phyloP scores from a whole-genome alignment of 2,888 invertebrate genomes.

The Cerastis rubricosa region DNA sequence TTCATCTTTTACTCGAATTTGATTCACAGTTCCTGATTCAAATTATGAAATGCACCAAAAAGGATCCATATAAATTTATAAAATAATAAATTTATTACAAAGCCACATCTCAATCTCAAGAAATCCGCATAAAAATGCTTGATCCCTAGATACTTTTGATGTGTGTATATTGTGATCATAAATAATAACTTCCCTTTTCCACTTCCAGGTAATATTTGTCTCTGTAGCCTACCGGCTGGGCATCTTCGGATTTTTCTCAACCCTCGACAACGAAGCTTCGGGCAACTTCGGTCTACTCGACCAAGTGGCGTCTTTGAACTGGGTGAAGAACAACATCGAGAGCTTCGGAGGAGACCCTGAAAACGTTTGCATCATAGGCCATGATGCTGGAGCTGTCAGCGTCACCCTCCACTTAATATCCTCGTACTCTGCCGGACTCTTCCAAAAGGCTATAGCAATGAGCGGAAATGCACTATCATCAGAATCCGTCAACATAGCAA shows the following conservation, averaged over 20 bases:
- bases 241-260: slow-evolving; percentile 96
- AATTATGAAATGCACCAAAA: too few species aligned
- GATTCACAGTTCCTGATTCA: too few species aligned
- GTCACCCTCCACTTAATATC: slow-evolving; percentile 94
- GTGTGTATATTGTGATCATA: neutral
- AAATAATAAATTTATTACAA: too few species aligned
- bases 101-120: too few species aligned
- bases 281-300: slow-evolving; percentile 96
- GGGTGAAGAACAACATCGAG: slow-evolving; percentile 94
- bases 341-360: slow-evolving; percentile 94
- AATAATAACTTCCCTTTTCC: slow-evolving; percentile 23
- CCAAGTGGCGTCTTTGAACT: slow-evolving; percentile 94
- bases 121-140: too few species aligned
- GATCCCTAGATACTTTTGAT: too few species aligned
- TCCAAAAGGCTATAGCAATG: slow-evolving; percentile 95
- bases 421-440: slow-evolving; percentile 92
- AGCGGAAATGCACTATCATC: slow-evolving; percentile 94
- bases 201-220: slow-evolving; percentile 93
- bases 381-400: slow-evolving; percentile 95
- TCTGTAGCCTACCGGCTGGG: slow-evolving; percentile 95
- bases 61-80: too few species aligned
- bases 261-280: slow-evolving; percentile 94
- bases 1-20: too few species aligned
- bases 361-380: slow-evolving; percentile 95
- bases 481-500: slow-evolving; percentile 91